These are phyloP conservation scores for Oxytorus armatus DNA, from an alignment of 2,888 invertebrate species.

Conservation along the genomic window DNA sequence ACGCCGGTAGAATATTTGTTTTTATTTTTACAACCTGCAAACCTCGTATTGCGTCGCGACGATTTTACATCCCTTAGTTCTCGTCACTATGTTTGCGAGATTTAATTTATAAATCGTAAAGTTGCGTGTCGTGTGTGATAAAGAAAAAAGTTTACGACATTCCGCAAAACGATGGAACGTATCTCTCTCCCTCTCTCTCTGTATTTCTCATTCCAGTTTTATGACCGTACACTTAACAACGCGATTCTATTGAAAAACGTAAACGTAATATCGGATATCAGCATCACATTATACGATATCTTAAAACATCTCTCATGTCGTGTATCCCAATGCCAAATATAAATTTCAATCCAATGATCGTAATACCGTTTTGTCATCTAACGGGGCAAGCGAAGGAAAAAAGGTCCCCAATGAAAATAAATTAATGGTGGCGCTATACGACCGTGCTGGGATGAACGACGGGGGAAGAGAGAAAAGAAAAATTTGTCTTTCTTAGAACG, in stretches of 20 bases:
- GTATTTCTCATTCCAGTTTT: conserved; percentile 10
- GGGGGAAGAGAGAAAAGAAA: conserved; percentile 15
- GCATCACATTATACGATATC: background rate
- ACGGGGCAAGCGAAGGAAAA: conserved; percentile 2
- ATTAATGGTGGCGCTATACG: conserved; percentile 27
- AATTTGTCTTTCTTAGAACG: conserved; percentile 34
- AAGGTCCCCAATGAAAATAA: conserved; percentile 18
- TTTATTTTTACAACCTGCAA: conserved; percentile 11
- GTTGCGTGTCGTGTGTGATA: conserved; percentile 58
- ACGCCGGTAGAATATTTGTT: conserved; percentile 4
- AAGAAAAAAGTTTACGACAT: conserved; percentile 45
- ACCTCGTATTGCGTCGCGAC: background rate
- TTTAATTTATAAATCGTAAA: conserved; percentile 69
- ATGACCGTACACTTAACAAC: conserved; percentile 11
- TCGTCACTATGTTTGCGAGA: conserved; percentile 42
- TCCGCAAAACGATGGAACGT: conserved; percentile 23
- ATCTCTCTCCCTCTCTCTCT: conserved; percentile 6
- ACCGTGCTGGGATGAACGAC: conserved; percentile 15
- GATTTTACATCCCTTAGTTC: conserved; percentile 27
- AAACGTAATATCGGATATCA: background rate
- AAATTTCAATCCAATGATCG: conserved; percentile 32
- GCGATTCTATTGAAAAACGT: conserved; percentile 15
- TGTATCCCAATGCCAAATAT: conserved; percentile 14
- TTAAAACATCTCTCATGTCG: background rate
- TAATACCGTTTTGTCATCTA: conserved; percentile 25